Evolutionary conservation across 1,140 invertebrate species (phyloP), one percentile per base, ranked within the genome.

Genomic region (Tribolium madens): DNA sequence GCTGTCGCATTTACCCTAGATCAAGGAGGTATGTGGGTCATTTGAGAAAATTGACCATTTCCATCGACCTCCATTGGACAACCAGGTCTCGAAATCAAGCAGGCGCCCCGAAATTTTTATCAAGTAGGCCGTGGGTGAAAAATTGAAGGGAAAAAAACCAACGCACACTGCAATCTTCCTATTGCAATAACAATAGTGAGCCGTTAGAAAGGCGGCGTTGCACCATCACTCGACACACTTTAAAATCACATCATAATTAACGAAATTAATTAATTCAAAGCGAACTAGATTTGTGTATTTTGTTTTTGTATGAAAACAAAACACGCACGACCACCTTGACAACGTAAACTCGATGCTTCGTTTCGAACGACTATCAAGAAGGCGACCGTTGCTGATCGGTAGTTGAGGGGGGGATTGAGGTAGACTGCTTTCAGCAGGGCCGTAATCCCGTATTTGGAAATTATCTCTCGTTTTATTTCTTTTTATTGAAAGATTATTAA

Each of bases 301-400:
- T 26, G 3, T 26, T 26, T 26, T 3, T 26, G 21, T 26, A 42
- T 10, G 57, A 64, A 64, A 64, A 64, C 14, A 33, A 42, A 64
- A 64, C 57, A 33, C 57, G 57, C 57, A 64, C 57, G 57, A 64
- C 57, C 57, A 64, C 57, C 57, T 64, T 64, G 57, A 64, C 57
- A 64, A 26, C 57, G 57, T 64, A 64, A 64, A 64, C 57, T 64
- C 57, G 57, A 2, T 14, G 57, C 57, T 18, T 57, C 52, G 52
- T 64, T 64, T 42, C 57, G 57, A 64, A 64, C 26, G 26, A 33
- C 57, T 64, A 64, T 64, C 57, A 64, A 64, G 57, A 64, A 64
- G 57, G 57, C 57, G 57, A 64, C 57, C 21, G 57, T 64, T 64
- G 57, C 18, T n/a, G 57, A 33, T 33, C 15, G 52, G n/a, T n/a